Conservation (phyloP, 2,113 vertebrate species). For the Aptenodytes patagonicus region DNA sequence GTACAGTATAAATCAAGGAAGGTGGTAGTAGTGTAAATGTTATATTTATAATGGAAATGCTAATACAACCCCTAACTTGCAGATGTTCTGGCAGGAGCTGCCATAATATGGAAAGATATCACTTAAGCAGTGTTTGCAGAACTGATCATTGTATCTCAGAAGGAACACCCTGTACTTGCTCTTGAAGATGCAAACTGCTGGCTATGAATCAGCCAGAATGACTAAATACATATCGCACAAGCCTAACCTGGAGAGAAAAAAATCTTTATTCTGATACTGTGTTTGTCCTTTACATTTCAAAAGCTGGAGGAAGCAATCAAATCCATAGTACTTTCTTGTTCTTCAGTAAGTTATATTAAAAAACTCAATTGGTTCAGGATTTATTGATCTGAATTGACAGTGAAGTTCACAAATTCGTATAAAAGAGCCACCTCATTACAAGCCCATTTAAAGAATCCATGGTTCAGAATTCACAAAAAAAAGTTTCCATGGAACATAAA, state of each 20-base stretch:
- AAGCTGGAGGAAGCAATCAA: constrained; percentile 65
- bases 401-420: constrained; percentile 69
- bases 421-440: constrained; percentile 66
- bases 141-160: constrained; percentile 43
- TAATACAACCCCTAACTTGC: constrained; percentile 40
- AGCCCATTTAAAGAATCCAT: constrained; percentile 41
- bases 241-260: constrained; percentile 26
- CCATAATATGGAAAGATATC: constrained; percentile 6
- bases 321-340: constrained; percentile 45
- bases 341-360: constrained; percentile 64
- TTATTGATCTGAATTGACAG: constrained; percentile 74
- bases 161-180: constrained; percentile 32
- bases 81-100: constrained; percentile 5
- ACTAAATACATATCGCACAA: constrained; percentile 25
- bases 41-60: constrained; percentile 61
- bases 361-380: constrained; percentile 56
- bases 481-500: not conserved
- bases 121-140: constrained; percentile 46
- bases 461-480: constrained; percentile 37
- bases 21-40: constrained; percentile 44
- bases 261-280: constrained; percentile 12
- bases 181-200: constrained; percentile 33
- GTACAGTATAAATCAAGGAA: constrained; percentile 48
- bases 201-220: constrained; percentile 39
- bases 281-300: constrained; percentile 67